Evolutionary conservation across 2,888 invertebrate species (phyloP), one percentile per base, ranked within the genome.

Genomic region (Arctia plantaginis): DNA sequence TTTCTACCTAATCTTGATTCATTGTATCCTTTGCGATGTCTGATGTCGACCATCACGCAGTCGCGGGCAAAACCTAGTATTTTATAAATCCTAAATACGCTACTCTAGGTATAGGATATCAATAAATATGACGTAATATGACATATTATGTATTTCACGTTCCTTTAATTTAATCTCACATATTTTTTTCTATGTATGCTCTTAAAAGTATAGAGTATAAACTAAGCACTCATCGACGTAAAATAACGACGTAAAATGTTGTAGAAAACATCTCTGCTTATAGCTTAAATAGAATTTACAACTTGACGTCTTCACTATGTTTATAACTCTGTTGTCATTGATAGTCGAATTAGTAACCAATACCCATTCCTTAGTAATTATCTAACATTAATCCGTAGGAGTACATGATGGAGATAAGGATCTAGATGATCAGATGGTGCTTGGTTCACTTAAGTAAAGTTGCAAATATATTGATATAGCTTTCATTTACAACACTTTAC

Each of bases 311-410:
- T 15, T 15, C 64, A 65, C 64, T 51, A 23, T 7, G 23, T 23
- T 35, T 35, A 44, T 35, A 39, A 65, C 64, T 62, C 47, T 72
- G 33, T 65, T n/a, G 23, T 13, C 59, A 72, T 55, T 72, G 76
- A 75, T 77, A 77, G 71, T 69, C 66, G n/a, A 51, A 75, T 70
- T 78, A 78, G 66, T 39, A 66, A 44, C 23, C 18, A 70, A 77
- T 33, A 71, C 62, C 68, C 51, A 64, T 65, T 66, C 69, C 72
- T 74, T 59, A 69, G 44, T 69, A 8, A 33, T n/a, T 72, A 72
- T 72, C 72, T 69, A 41, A 35, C 66, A 71, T 75, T 65, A 41
- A 64, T 66, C 64, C 27, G 64, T 65, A 59, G 65, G 30, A 44
- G 51, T 66, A 71, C 69, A 69, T 68, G 69, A 72, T 59, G 66